Percentiles rank a stretch among this genome's conserved stretches.
These are phyloP conservation scores for Xyliphius kryptos DNA, from an alignment of 2,113 vertebrate species.

Conservation along the genomic window DNA sequence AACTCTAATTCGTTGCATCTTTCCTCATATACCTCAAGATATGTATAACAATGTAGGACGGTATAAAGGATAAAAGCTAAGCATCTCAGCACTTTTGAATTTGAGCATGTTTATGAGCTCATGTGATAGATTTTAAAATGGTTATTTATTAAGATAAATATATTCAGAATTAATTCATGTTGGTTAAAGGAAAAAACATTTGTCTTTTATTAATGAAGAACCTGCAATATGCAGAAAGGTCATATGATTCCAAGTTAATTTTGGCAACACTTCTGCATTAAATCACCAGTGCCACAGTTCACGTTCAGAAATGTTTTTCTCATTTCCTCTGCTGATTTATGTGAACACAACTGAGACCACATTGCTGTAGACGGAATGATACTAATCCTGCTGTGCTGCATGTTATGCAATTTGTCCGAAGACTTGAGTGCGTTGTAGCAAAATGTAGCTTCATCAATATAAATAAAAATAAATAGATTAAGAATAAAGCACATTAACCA, in stretches of 20 bases:
- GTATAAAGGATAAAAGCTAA: too few relatives aligned
- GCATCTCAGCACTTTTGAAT: background rate
- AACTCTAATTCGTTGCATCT: slow-evolving; percentile 2
- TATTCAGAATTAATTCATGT: background rate
- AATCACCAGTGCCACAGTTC: background rate
- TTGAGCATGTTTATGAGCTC: background rate
- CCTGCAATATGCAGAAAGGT: background rate
- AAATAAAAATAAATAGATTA: background rate
- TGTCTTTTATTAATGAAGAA: background rate
- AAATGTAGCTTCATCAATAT: background rate
- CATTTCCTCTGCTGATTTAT: background rate
- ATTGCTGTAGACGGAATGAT: slow-evolving; percentile 1
- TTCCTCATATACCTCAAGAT: slow-evolving; percentile 47
- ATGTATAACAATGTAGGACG: too few relatives aligned
- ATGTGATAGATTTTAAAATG: slow-evolving; percentile 34
- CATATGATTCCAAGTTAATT: background rate
- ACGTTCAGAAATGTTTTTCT: background rate
- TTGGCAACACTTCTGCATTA: too few relatives aligned
- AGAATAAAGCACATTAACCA: background rate
- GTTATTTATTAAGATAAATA: background rate
- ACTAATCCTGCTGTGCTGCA: background rate
- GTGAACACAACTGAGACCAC: slow-evolving; percentile 10
- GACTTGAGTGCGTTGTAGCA: background rate
- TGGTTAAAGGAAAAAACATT: background rate
- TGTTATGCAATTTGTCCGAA: background rate